Evolutionary conservation across 2,797 vertebrate genomes (phyloP).

Genomic region (Eulemur rubriventer): DNA sequence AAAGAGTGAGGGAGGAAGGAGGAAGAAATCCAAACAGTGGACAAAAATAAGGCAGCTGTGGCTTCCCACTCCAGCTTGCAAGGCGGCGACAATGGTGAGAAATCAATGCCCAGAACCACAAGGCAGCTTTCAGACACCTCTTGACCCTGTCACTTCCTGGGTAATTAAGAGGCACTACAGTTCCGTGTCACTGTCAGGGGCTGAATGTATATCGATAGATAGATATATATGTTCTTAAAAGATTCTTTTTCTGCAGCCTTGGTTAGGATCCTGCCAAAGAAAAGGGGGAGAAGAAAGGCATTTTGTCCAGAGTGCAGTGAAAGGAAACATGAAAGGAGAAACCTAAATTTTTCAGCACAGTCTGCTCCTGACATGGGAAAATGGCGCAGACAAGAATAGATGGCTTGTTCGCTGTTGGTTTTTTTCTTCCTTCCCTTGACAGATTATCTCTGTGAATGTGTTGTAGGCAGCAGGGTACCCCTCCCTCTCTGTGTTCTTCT

Average conservation of each 20-base stretch:
- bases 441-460: conserved; percentile 85
- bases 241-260: conserved; percentile 77
- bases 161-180: conserved; percentile 90
- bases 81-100: conserved; percentile 84
- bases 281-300: conserved; percentile 84
- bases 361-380: conserved; percentile 89
- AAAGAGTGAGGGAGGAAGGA: conserved; percentile 67
- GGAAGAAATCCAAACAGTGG: conserved; percentile 63
- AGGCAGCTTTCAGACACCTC: conserved; percentile 82
- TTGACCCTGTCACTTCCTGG: conserved; percentile 90
- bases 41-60: conserved; percentile 44
- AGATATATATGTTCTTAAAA: conserved; percentile 70
- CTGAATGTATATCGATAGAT: conserved; percentile 71
- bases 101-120: conserved; percentile 80
- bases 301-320: conserved; percentile 85
- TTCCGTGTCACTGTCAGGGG: conserved; percentile 76
- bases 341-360: conserved; percentile 85
- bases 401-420: conserved; percentile 82
- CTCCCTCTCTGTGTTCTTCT: conserved; percentile 48
- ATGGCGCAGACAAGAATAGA: conserved; percentile 87
- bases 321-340: conserved; percentile 86
- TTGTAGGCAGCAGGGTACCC: conserved; percentile 65
- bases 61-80: conserved; percentile 74
- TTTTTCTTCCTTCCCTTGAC: conserved; percentile 80
- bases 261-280: conserved; percentile 80